These are phyloP conservation scores for Mastacembelus armatus DNA, from an alignment of 2,797 vertebrate genomes.

Conservation along the genomic window DNA sequence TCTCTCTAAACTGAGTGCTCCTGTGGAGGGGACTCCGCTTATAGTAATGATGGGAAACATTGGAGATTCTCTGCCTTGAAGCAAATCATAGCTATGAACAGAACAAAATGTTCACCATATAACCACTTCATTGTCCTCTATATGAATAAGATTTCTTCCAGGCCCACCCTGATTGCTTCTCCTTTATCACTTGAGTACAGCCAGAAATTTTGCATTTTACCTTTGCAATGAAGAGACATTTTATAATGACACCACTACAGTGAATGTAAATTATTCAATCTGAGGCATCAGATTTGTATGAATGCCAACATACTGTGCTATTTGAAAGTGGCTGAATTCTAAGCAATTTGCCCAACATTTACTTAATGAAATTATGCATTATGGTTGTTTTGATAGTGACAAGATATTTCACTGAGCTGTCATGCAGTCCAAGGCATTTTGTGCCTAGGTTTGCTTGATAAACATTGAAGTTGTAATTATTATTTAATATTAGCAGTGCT, in stretches of 20 bases:
- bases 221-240: slow-evolving; percentile 40
- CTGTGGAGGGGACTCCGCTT: slow-evolving; percentile 68
- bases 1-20: slow-evolving; percentile 73
- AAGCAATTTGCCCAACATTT: slow-evolving; percentile 51
- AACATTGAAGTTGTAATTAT: slow-evolving; percentile 30
- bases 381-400: slow-evolving; percentile 41
- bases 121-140: slow-evolving; percentile 61
- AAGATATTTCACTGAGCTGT: slow-evolving; percentile 32
- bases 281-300: slow-evolving; percentile 35
- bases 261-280: slow-evolving; percentile 42
- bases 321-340: slow-evolving; percentile 50
- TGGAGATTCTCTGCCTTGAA: slow-evolving; percentile 60
- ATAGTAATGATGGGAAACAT: slow-evolving; percentile 67
- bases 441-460: slow-evolving; percentile 33
- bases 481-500: slow-evolving; percentile 9
- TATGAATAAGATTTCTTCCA: slow-evolving; percentile 57
- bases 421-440: not conserved
- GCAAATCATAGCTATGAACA: slow-evolving; percentile 45
- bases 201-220: slow-evolving; percentile 52
- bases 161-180: slow-evolving; percentile 40
- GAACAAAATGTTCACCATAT: slow-evolving; percentile 62
- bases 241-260: slow-evolving; percentile 43
- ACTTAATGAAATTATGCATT: slow-evolving; percentile 44
- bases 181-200: slow-evolving; percentile 57
- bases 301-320: slow-evolving; percentile 45